These are phyloP conservation scores for Heterodera carotae DNA, from an alignment of 1,140 invertebrate species.

Conservation along the genomic window DNA sequence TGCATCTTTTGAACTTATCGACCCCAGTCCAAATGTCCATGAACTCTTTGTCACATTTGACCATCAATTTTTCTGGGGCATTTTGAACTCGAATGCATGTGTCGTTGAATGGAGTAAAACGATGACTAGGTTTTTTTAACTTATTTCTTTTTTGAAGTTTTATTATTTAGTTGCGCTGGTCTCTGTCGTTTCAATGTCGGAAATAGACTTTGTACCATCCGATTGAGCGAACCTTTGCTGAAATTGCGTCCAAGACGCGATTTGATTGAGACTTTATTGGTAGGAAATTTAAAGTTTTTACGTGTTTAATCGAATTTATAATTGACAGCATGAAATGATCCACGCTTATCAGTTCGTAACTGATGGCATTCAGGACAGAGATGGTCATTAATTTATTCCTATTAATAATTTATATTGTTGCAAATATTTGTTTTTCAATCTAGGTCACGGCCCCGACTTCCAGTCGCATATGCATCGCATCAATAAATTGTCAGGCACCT, in stretches of 20 bases:
- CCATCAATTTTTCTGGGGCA: slow-evolving; percentile 79
- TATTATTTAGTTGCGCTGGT: slow-evolving; percentile 75
- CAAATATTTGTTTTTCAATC: slow-evolving; percentile 67
- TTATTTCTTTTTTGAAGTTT: not conserved
- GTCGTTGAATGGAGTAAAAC: slow-evolving; percentile 88
- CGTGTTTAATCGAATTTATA: not conserved
- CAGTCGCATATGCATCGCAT: slow-evolving; percentile 89
- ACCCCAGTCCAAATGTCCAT: slow-evolving; percentile 89
- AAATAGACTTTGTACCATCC: slow-evolving; percentile 76
- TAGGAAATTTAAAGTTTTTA: slow-evolving; percentile 65
- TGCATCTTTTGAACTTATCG: slow-evolving; percentile 76
- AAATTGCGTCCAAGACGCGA: slow-evolving; percentile 88
- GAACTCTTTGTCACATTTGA: slow-evolving; percentile 84
- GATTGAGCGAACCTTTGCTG: slow-evolving; percentile 82
- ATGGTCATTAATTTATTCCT: slow-evolving; percentile 19
- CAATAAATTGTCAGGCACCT: slow-evolving; percentile 81
- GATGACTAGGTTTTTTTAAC: slow-evolving; percentile 76
- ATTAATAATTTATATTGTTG: not conserved
- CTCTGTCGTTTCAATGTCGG: slow-evolving; percentile 78
- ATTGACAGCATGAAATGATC: slow-evolving; percentile 91
- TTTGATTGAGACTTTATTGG: slow-evolving; percentile 87
- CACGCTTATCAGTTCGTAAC: slow-evolving; percentile 93
- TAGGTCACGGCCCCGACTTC: slow-evolving; percentile 87
- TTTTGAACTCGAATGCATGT: slow-evolving; percentile 72
- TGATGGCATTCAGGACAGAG: slow-evolving; percentile 62